A percentile compares a stretch with the other conserved stretches of the same genome.
These are phyloP conservation scores for Bostrychus sinensis DNA, from an alignment of 2,113 vertebrate species.

Conservation along the genomic window DNA sequence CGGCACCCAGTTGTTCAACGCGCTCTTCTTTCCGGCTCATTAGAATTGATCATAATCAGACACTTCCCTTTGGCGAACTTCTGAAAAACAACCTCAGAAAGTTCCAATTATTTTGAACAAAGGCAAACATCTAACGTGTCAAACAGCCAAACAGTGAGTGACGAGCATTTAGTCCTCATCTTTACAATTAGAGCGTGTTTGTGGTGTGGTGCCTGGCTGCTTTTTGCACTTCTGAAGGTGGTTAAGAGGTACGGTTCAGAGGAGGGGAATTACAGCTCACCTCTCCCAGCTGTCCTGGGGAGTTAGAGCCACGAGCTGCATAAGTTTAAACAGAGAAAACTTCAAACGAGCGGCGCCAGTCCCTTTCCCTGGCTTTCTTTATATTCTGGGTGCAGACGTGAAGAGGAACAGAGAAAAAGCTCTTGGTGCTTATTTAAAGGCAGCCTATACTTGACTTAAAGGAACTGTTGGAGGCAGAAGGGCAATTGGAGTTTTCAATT, in stretches of 20 bases:
- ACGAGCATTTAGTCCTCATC: conserved; percentile 39
- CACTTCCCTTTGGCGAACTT: conserved; percentile 44
- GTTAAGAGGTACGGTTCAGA: conserved; percentile 8
- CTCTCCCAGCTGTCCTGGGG: conserved; percentile 40
- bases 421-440: conserved; percentile 22
- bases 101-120: conserved; percentile 62
- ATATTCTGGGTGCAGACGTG: conserved; percentile 5
- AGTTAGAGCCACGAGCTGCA: conserved; percentile 35
- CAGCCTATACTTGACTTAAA: conserved; percentile 8
- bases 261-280: conserved; percentile 31
- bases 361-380: conserved; percentile 25
- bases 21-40: conserved; percentile 53
- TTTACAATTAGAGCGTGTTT: conserved; percentile 43
- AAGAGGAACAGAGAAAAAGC: conserved; percentile 13
- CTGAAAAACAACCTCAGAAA: conserved; percentile 36
- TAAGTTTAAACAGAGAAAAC: conserved; percentile 36
- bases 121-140: conserved; percentile 51
- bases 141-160: conserved; percentile 40
- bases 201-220: conserved; percentile 32
- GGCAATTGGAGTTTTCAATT: background rate
- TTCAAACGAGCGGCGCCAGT: conserved; percentile 51
- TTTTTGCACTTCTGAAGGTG: conserved; percentile 31
- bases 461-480: background rate
- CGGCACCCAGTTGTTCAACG: conserved; percentile 22
- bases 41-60: conserved; percentile 65